phyloP scores from a whole-genome alignment of 2,888 invertebrate genomes.

The Colostygia pectinataria region DNA sequence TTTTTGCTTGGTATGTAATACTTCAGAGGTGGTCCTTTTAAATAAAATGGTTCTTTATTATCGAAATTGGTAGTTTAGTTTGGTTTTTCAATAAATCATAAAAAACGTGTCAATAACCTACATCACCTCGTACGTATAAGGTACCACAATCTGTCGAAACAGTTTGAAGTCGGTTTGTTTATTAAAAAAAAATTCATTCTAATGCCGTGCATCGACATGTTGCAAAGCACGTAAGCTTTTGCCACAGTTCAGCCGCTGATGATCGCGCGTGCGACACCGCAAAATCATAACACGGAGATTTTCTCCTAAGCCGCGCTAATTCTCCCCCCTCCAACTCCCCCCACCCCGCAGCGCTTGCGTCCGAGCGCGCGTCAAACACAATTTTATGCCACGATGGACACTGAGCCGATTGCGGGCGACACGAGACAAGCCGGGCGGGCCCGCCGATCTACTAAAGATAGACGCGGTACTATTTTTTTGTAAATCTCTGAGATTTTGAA shows the following conservation, averaged over 20 bases:
- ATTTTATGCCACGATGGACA: conserved; percentile 75
- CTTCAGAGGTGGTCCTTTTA: no score
- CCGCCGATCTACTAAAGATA: conserved; percentile 18
- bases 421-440: conserved; percentile 69
- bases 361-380: conserved; percentile 79
- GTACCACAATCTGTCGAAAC: no score
- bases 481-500: no score
- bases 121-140: no score
- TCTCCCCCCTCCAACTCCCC: conserved; percentile 23
- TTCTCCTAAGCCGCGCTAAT: conserved; percentile 76
- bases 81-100: no score
- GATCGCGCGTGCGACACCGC: conserved; percentile 52
- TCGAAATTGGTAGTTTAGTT: no score
- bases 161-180: no score
- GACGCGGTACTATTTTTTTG: conserved; percentile 43
- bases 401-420: conserved; percentile 82
- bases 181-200: no score
- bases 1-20: no score
- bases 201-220: no score
- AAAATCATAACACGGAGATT: conserved; percentile 77
- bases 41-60: no score
- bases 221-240: conserved; percentile 24
- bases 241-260: conserved; percentile 41
- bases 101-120: no score
- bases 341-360: conserved; percentile 34